Base-by-base conservation (phyloP, 1,140 invertebrate species). In the Euborellia annulipes region DNA sequence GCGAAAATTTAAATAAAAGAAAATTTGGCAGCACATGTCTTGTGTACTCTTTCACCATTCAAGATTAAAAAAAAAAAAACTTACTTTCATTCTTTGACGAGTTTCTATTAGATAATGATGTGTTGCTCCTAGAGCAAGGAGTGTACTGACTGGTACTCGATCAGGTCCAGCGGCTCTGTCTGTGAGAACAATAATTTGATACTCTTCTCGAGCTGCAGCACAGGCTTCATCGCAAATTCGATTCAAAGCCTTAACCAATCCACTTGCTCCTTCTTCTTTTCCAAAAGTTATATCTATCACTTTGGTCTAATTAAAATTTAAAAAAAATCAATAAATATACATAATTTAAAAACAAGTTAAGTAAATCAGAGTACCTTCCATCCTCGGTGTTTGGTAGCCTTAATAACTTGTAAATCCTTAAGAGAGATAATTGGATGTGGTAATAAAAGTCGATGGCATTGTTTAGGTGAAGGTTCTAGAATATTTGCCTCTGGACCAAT, bases 61-160 rank as follows among this genome's bases (percentile, higher is more conserved):
- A 36, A 36, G 16, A 19, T 3, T 23, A 36, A 38, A 45, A 4
- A 22, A 34, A 45, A 37, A 34, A 50, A 98, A 65, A 20, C 86
- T 90, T 39, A 95, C 89, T 64, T 95, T 96, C 89, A 96, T 95
- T 48, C 95, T 72, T 47, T 92, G 85, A 42, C 94, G 75, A 37
- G 90, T 83, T 63, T 94, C 88, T 56, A 98, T 97, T 49, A 99
- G 63, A 65, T 90, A 76, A 62, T 98, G 93, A 69, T 98, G 95
- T 9, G 90, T 83, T 19, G 90, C 89, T 40, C 92, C 94, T 17
- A 97, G 65, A 0, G 88, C 85, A 22, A 98, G 63, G 23, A 97
- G 65, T 19, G 82, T 80, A 57, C 88, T 92, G 27, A 84, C 75
- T 9, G 85, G 84, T 36, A 85, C 73, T 46, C 79, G 63, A 9